Percentiles rank a stretch among this genome's conserved stretches.
These are phyloP conservation scores for Bombus vancouverensis DNA, from an alignment of 1,140 invertebrate species.

Conservation along the genomic window DNA sequence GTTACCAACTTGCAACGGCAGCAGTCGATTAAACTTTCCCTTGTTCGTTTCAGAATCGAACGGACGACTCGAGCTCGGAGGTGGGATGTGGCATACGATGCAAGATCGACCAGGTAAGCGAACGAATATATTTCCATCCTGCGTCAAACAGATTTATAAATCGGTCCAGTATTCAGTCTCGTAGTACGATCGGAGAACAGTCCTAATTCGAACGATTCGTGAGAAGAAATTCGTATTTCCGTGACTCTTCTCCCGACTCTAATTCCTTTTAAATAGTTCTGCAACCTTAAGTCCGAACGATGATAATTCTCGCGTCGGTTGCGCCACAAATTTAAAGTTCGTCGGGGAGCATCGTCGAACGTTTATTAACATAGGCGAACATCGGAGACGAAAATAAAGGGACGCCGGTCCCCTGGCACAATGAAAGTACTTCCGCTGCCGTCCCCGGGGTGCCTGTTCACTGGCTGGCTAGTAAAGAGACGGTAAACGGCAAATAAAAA, in stretches of 20 bases:
- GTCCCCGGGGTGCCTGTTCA: slow-evolving; percentile 58
- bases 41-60: slow-evolving; percentile 83
- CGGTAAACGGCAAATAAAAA: slow-evolving; percentile 76
- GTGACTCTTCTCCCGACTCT: not conserved
- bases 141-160: not conserved
- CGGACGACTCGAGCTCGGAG: slow-evolving; percentile 85
- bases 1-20: too few species aligned
- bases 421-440: slow-evolving; percentile 72
- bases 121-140: not conserved
- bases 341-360: slow-evolving; percentile 32
- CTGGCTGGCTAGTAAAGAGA: slow-evolving; percentile 60
- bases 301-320: slow-evolving; percentile 1
- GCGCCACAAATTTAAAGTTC: slow-evolving; percentile 31
- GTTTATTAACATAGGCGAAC: slow-evolving; percentile 58
- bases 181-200: not conserved
- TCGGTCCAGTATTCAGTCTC: fast-evolving
- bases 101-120: slow-evolving; percentile 83
- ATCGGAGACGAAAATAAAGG: slow-evolving; percentile 70
- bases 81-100: slow-evolving; percentile 85
- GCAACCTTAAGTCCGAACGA: not conserved
- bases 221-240: not conserved
- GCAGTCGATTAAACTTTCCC: not conserved
- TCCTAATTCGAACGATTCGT: not conserved
- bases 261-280: not conserved
- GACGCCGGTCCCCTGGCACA: slow-evolving; percentile 69